Percentiles rank a stretch among this genome's conserved stretches.
Evolutionary conservation across 2,888 invertebrate species (phyloP).

Genomic region (Pteria penguin): DNA sequence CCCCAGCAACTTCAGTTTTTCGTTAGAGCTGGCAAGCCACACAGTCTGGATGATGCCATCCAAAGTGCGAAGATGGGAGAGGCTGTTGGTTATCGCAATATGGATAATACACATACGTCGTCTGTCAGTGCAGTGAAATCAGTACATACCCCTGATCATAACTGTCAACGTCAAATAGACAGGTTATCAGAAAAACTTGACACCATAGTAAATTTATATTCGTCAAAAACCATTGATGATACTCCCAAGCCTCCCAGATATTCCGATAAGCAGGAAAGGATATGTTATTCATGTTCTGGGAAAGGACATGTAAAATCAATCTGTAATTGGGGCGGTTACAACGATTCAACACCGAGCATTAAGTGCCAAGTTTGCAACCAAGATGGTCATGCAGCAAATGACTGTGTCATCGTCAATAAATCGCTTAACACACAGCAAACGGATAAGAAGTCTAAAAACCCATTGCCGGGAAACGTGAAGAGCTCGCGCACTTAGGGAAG

Average conservation of each 20-base stretch:
- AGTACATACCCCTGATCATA: background rate
- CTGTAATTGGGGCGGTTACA: constrained; percentile 9
- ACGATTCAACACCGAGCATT: background rate
- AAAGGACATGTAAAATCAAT: constrained; percentile 9
- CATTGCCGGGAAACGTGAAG: constrained; percentile 4
- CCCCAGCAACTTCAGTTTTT: constrained; percentile 3
- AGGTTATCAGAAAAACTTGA: too few relatives aligned
- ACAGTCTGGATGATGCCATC: background rate
- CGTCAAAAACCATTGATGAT: too few relatives aligned
- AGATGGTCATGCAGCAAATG: constrained; percentile 13
- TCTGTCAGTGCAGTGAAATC: too few relatives aligned
- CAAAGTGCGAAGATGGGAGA: constrained; percentile 2
- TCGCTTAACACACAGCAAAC: too few relatives aligned
- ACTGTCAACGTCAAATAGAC: background rate
- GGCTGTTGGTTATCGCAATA: background rate
- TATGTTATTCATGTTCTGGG: constrained; percentile 23
- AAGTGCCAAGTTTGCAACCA: constrained; percentile 24
- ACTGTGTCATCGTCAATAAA: too few relatives aligned
- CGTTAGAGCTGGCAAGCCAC: constrained; percentile 7
- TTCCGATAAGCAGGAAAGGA: too few relatives aligned
- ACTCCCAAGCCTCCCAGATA: too few relatives aligned
- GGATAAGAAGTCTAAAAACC: too few relatives aligned
- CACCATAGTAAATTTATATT: too few relatives aligned
- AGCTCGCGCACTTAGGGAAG: constrained; percentile 4
- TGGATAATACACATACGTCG: too few relatives aligned